Percentiles rank a stretch among this genome's conserved stretches.
Conservation (phyloP, 2,113 vertebrate genomes). For the Hypomesus transpacificus region DNA sequence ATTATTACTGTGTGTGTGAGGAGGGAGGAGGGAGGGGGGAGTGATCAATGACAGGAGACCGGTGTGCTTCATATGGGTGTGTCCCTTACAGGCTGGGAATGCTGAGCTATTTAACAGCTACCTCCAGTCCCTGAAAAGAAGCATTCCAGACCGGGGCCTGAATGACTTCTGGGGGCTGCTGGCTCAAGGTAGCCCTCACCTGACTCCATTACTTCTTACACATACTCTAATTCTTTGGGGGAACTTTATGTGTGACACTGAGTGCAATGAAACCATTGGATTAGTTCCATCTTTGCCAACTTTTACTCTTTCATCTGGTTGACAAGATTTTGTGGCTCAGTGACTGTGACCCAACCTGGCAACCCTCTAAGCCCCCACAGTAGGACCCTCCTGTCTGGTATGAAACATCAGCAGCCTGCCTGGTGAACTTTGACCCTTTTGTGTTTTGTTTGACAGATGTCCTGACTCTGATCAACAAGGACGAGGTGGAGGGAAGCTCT, state of each 20-base stretch:
- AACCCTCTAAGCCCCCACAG: no score
- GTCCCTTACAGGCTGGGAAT: slow-evolving; percentile 64
- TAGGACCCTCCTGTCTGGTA: no score
- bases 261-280: slow-evolving; percentile 1
- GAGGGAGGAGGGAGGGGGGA: neutral
- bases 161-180: slow-evolving; percentile 92
- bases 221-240: neutral
- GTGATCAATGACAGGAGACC: neutral
- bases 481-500: slow-evolving; percentile 79
- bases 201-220: slow-evolving; percentile 35
- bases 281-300: slow-evolving; percentile 5
- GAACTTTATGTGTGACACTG: slow-evolving; percentile 2
- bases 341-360: no score
- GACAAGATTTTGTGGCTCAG: neutral
- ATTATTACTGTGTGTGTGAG: neutral
- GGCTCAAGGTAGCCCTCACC: slow-evolving; percentile 76
- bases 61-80: neutral
- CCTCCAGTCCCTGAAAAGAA: slow-evolving; percentile 81
- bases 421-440: slow-evolving; percentile 18
- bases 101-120: slow-evolving; percentile 84
- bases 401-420: neutral
- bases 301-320: neutral
- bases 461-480: slow-evolving; percentile 85
- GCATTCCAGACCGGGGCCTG: slow-evolving; percentile 76
- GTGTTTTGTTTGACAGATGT: slow-evolving; percentile 72